These are phyloP conservation scores for Agrotis segetum DNA, from an alignment of 2,888 invertebrate species.

Conservation along the genomic window DNA sequence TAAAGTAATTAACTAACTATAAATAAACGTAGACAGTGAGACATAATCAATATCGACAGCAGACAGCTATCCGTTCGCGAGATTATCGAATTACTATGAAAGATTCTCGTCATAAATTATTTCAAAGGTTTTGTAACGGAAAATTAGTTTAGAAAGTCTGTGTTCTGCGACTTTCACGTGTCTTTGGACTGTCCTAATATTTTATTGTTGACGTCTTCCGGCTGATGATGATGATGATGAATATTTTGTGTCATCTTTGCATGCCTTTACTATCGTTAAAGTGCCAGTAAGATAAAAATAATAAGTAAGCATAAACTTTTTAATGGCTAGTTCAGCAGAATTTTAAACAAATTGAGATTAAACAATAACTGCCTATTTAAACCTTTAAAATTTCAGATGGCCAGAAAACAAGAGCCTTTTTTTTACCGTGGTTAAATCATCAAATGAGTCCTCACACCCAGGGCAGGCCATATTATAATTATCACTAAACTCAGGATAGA, in stretches of 20 bases:
- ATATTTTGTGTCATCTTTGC: background rate
- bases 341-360: too few relatives aligned
- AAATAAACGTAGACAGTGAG: conserved; percentile 5
- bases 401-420: background rate
- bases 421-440: too few relatives aligned
- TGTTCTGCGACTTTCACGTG: background rate
- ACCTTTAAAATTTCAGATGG: background rate
- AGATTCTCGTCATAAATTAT: conserved; percentile 1
- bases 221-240: too few relatives aligned
- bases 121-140: background rate
- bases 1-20: conserved; percentile 44
- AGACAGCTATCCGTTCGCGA: conserved; percentile 4
- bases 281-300: too few relatives aligned
- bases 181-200: background rate
- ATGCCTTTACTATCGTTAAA: background rate
- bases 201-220: too few relatives aligned
- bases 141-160: conserved; percentile 5
- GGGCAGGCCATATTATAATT: too few relatives aligned
- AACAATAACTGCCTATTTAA: too few relatives aligned
- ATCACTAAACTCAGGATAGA: too few relatives aligned
- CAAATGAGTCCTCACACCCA: too few relatives aligned
- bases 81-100: conserved; percentile 7
- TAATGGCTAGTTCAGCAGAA: too few relatives aligned
- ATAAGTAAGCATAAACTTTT: too few relatives aligned
- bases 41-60: conserved; percentile 26